Conservation (phyloP, 1,140 invertebrate species). For the Eueides isabella region DNA sequence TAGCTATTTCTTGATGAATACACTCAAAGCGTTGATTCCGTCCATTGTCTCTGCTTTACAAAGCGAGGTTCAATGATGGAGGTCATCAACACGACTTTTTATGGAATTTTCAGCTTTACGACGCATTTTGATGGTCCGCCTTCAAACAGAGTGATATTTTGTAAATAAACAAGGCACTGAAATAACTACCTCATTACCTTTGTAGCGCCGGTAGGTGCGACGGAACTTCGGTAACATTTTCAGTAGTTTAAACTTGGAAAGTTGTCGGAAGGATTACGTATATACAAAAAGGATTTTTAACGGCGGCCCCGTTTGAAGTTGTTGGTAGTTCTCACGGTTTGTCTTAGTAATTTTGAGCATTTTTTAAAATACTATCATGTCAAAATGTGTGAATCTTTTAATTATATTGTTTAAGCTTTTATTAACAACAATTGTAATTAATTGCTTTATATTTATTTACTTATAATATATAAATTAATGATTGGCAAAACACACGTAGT, state of each 20-base stretch:
- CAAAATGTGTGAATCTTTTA: background rate
- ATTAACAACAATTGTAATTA: background rate
- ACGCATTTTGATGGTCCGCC: slow-evolving; percentile 81
- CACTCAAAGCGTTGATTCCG: slow-evolving; percentile 61
- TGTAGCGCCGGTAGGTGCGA: slow-evolving; percentile 73
- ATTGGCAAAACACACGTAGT: no score
- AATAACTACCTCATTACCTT: slow-evolving; percentile 80
- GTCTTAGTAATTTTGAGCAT: slow-evolving; percentile 13
- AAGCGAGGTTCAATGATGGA: slow-evolving; percentile 76
- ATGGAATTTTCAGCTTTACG: slow-evolving; percentile 80
- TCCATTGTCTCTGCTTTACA: slow-evolving; percentile 77
- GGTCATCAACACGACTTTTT: slow-evolving; percentile 82
- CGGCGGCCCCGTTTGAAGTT: slow-evolving; percentile 40
- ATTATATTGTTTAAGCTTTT: background rate
- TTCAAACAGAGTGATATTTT: slow-evolving; percentile 82
- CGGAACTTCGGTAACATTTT: slow-evolving; percentile 61
- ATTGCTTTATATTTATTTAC: no score
- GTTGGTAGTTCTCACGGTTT: slow-evolving; percentile 34
- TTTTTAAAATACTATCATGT: background rate
- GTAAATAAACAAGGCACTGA: slow-evolving; percentile 81
- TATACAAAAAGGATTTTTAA: slow-evolving; percentile 51
- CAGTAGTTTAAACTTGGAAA: slow-evolving; percentile 56
- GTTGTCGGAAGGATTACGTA: slow-evolving; percentile 52
- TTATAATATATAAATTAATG: no score
- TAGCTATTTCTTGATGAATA: slow-evolving; percentile 63